phyloP scores from a whole-genome alignment of 2,888 invertebrate species.

The Napeogenes inachia region DNA sequence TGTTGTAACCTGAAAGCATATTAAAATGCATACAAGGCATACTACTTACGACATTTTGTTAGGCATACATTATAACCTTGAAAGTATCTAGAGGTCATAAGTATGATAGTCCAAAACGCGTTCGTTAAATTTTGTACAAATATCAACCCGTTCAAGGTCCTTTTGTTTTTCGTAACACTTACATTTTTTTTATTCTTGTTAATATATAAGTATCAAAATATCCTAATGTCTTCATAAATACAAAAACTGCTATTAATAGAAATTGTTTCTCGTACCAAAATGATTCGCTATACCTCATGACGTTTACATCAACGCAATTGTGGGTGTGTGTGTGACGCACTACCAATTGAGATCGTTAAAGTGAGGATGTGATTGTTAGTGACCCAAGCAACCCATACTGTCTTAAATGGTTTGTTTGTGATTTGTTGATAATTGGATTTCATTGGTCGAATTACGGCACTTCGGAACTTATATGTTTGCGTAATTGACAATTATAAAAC shows the following conservation, averaged over 20 bases:
- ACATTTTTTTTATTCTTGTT: too few species aligned
- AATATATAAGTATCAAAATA: too few species aligned
- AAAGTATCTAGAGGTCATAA: conserved; percentile 1
- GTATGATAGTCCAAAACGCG: not conserved
- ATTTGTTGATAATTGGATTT: not conserved
- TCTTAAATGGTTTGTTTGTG: conserved; percentile 25
- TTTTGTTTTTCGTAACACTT: too few species aligned
- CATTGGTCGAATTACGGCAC: not conserved
- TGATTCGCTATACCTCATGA: too few species aligned
- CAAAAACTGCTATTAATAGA: too few species aligned
- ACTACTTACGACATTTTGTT: not conserved
- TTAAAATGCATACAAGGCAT: too few species aligned
- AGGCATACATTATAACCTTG: conserved; percentile 2
- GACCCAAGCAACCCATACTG: conserved; percentile 14
- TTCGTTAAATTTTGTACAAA: too few species aligned
- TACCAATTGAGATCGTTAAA: conserved; percentile 43
- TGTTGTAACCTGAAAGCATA: too few species aligned
- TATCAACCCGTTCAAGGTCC: too few species aligned
- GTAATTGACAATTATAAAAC: not conserved
- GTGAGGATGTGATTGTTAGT: conserved; percentile 44
- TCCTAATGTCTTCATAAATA: too few species aligned
- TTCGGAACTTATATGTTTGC: not conserved
- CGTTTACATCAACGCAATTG: conserved; percentile 3
- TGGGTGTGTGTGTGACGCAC: conserved; percentile 34
- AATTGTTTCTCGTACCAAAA: too few species aligned